phyloP scores from a whole-genome alignment of 2,888 invertebrate species.

The Tetrapedia diversipes region DNA sequence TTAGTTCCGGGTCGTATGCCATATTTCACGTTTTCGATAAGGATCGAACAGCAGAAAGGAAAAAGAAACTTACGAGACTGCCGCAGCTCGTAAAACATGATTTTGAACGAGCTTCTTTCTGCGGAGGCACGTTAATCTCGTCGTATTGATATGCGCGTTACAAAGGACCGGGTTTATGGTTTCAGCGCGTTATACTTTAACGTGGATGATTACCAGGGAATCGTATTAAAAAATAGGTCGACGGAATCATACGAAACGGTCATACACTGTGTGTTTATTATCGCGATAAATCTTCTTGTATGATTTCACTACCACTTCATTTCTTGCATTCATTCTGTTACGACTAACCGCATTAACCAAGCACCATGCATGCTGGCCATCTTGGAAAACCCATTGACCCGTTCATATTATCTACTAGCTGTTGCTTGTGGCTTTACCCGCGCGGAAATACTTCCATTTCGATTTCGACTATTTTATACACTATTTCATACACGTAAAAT shows the following conservation, averaged over 20 bases:
- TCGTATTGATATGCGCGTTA: neutral
- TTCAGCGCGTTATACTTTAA: constrained; percentile 10
- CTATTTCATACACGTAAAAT: no score
- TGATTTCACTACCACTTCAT: neutral
- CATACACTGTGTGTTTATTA: neutral
- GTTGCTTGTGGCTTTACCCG: no score
- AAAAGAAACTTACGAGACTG: neutral
- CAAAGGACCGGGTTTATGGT: neutral
- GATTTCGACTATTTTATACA: no score
- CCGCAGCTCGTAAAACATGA: neutral
- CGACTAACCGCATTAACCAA: neutral
- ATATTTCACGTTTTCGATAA: neutral
- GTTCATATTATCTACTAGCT: no score
- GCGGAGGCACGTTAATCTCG: no score
- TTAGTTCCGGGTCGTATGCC: neutral
- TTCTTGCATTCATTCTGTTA: neutral
- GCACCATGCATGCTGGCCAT: neutral
- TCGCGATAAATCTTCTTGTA: constrained; percentile 5
- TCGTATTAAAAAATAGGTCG: constrained; percentile 27
- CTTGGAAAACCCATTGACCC: neutral
- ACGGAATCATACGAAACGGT: constrained; percentile 10
- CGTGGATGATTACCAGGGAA: constrained; percentile 5
- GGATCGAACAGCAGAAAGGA: neutral
- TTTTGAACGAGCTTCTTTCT: neutral
- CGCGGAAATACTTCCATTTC: no score